A percentile compares a stretch with the other conserved stretches of the same genome.
phyloP scores from a whole-genome alignment of 2,888 invertebrate genomes.

The Allolobophora icterica region DNA sequence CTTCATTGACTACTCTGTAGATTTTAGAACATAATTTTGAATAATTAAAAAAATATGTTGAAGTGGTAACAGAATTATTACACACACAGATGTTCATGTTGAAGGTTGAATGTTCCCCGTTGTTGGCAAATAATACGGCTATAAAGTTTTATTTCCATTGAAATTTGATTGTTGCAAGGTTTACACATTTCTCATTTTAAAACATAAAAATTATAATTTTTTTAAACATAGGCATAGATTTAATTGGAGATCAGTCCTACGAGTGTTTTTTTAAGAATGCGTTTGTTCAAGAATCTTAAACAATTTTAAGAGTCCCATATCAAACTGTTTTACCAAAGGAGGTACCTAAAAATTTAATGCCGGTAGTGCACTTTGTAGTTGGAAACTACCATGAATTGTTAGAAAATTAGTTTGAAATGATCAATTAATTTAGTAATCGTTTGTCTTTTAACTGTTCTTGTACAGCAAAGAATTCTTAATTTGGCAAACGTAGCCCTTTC shows the following conservation, averaged over 20 bases:
- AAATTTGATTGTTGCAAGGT: not conserved
- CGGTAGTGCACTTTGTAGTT: not conserved
- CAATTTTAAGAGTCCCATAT: not conserved
- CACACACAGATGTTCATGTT: not conserved
- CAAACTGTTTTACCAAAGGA: not conserved
- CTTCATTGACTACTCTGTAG: not conserved
- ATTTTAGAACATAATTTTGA: slow-evolving; percentile 9
- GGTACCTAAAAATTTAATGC: not conserved
- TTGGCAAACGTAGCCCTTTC: not conserved
- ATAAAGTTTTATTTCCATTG: not conserved
- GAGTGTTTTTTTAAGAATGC: not conserved
- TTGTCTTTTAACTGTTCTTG: not conserved
- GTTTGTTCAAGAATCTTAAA: not conserved
- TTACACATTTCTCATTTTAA: not conserved
- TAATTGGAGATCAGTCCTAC: not conserved
- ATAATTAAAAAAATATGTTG: not conserved
- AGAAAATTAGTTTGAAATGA: not conserved
- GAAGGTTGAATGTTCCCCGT: not conserved
- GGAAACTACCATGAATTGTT: not conserved
- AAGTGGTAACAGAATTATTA: not conserved
- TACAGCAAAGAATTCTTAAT: not conserved
- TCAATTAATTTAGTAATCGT: not conserved
- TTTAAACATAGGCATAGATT: not conserved
- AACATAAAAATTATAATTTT: not conserved
- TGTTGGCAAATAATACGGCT: not conserved